phyloP scores from a whole-genome alignment of 2,797 vertebrate genomes.

The Rhyacichthys aspro region DNA sequence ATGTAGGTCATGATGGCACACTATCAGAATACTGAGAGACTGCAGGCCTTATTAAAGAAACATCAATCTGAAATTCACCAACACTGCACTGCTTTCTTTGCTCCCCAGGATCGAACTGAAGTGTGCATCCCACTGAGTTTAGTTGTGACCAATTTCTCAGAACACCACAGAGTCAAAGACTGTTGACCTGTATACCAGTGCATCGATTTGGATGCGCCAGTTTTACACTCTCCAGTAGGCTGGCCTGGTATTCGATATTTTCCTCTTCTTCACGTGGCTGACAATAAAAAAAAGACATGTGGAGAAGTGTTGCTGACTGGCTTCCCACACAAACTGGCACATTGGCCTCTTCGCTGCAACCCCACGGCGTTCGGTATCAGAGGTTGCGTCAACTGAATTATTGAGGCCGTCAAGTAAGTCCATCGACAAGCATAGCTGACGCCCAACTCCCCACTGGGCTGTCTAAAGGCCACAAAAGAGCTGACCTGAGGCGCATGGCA shows the following conservation, averaged over 20 bases:
- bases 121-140: constrained; percentile 36
- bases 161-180: constrained; percentile 60
- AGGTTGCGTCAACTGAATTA: constrained; percentile 69
- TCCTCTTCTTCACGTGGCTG: constrained; percentile 43
- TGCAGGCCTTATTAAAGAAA: constrained; percentile 77
- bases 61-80: constrained; percentile 71
- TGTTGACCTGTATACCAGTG: constrained; percentile 64
- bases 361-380: constrained; percentile 50
- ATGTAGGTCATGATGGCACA: constrained; percentile 80
- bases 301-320: constrained; percentile 30
- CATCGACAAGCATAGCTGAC: constrained; percentile 64
- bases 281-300: constrained; percentile 40
- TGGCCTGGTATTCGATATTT: constrained; percentile 55
- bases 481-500: constrained; percentile 56
- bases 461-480: constrained; percentile 70
- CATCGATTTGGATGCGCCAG: constrained; percentile 35
- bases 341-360: constrained; percentile 42
- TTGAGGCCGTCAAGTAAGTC: constrained; percentile 66
- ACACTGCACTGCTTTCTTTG: constrained; percentile 43
- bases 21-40: constrained; percentile 78
- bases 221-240: constrained; percentile 59
- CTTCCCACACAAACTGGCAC: constrained; percentile 31
- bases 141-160: constrained; percentile 30
- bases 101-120: constrained; percentile 46
- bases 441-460: constrained; percentile 67